Conservation (phyloP, 2,113 vertebrate species). For the Cnemophilus loriae region DNA sequence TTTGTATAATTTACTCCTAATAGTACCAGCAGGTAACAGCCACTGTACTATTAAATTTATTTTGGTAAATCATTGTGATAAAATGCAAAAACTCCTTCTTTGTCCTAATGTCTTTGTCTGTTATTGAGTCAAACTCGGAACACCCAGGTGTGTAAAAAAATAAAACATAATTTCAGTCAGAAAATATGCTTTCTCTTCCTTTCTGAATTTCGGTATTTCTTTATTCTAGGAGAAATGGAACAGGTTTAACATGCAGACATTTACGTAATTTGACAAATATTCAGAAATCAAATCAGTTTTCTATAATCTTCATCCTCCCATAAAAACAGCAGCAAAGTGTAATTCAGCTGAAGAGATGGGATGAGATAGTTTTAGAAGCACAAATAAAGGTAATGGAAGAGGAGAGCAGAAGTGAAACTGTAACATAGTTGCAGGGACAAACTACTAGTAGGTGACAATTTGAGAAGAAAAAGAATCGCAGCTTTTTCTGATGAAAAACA, state of each 20-base stretch:
- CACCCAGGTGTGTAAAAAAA: neutral
- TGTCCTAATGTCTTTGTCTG: neutral
- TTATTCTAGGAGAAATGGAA: neutral
- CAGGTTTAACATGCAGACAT: neutral
- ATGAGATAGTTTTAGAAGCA: neutral
- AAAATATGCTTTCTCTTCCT: neutral
- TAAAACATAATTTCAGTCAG: neutral
- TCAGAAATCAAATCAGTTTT: neutral
- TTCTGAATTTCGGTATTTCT: neutral
- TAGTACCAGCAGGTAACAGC: neutral
- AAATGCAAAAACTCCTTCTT: neutral
- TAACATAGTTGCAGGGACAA: neutral
- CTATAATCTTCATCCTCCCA: neutral
- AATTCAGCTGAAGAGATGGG: neutral
- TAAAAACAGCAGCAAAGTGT: neutral
- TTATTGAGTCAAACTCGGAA: neutral
- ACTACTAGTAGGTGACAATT: neutral
- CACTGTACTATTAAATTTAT: neutral
- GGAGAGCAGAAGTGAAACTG: neutral
- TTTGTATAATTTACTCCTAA: neutral
- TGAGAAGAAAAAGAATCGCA: neutral
- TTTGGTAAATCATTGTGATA: neutral
- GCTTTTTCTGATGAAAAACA: neutral
- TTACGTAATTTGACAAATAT: neutral
- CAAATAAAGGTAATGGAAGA: neutral